A percentile compares a stretch with the other conserved stretches of the same genome.
Conservation (phyloP, 1,140 invertebrate species). For the Anthonomus grandis region DNA sequence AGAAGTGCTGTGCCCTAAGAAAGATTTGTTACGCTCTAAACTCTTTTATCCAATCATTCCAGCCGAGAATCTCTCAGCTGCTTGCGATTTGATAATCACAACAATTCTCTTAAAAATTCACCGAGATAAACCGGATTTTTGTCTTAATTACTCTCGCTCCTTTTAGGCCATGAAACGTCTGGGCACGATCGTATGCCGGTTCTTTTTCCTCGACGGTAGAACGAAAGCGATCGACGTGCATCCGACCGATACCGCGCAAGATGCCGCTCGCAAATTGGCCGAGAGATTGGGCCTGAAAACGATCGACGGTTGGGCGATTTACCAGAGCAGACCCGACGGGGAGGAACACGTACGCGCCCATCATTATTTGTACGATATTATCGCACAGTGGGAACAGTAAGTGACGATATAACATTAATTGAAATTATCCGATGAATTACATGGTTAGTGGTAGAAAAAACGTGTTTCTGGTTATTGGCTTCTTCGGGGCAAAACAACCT, state of each 20-base stretch:
- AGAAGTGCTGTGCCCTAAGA: too few species aligned
- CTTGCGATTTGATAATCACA: too few species aligned
- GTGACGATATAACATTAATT: too few species aligned
- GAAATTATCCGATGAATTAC: not conserved
- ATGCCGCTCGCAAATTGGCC: conserved; percentile 83
- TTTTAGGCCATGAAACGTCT: conserved; percentile 80
- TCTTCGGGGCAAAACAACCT: not conserved
- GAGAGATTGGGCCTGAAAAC: conserved; percentile 82
- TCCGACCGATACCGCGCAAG: conserved; percentile 88
- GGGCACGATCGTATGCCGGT: conserved; percentile 89
- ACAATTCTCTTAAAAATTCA: too few species aligned
- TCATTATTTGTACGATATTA: conserved; percentile 91
- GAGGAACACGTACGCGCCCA: conserved; percentile 91
- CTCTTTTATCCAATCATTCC: too few species aligned
- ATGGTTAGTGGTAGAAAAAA: not conserved
- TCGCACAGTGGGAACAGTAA: conserved; percentile 90
- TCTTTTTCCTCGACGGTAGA: conserved; percentile 92
- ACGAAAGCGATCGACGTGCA: conserved; percentile 95
- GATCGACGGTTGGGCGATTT: conserved; percentile 92
- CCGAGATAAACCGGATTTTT: not conserved
- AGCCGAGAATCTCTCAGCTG: too few species aligned
- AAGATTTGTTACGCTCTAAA: too few species aligned
- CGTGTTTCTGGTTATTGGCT: too few species aligned
- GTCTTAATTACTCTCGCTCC: conserved; percentile 1
- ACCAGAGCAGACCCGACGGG: conserved; percentile 76